Evolutionary conservation across 2,113 vertebrate species (phyloP).

Genomic region (Larimichthys polyactis): DNA sequence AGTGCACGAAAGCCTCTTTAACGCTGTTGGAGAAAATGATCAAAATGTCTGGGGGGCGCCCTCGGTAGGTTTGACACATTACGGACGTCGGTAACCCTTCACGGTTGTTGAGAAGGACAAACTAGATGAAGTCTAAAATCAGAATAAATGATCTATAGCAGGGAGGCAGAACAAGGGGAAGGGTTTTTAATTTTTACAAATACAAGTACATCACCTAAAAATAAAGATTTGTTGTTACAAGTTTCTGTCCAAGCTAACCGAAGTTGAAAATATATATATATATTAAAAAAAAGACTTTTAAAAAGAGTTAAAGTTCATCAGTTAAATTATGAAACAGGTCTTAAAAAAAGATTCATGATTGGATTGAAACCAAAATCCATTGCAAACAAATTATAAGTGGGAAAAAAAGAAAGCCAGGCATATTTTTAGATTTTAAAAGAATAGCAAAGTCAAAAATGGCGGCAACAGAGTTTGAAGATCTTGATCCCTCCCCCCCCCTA

Average conservation of each 20-base stretch:
- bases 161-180: background rate
- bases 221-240: background rate
- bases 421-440: conserved; percentile 21
- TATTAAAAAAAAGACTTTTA: background rate
- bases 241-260: background rate
- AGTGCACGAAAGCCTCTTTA: conserved; percentile 33
- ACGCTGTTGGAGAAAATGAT: conserved; percentile 31
- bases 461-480: conserved; percentile 12
- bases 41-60: conserved; percentile 12
- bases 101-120: background rate
- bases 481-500: background rate
- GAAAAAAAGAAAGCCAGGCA: background rate
- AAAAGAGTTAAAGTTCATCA: background rate
- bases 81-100: background rate
- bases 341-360: background rate
- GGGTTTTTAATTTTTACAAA: conserved; percentile 1
- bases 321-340: background rate
- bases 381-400: background rate
- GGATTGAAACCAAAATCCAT: background rate
- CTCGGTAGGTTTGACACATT: background rate
- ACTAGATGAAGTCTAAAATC: background rate
- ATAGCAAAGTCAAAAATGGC: conserved; percentile 28
- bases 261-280: background rate
- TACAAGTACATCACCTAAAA: background rate
- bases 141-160: background rate